Base-by-base conservation (phyloP, 2,888 invertebrate species). In the Odontothrips loti region DNA sequence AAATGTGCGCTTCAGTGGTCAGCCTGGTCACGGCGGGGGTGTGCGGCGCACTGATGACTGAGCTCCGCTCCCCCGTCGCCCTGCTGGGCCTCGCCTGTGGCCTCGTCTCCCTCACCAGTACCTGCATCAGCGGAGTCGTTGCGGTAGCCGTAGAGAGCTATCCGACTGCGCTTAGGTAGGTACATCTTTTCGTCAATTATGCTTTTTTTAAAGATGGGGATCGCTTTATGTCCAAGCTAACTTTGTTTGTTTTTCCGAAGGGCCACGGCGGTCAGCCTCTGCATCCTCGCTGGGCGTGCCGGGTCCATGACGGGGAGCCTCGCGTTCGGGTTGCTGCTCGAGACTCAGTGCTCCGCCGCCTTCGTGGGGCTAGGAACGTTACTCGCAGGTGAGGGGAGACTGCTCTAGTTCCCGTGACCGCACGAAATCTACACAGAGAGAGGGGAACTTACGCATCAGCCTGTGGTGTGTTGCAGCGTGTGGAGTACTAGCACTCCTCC, bases 101-200 rank as follows among this genome's bases (percentile, higher is more conserved):
- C 11, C 81, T 82, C 51, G 82, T 82, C 63, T 68, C 82, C 23
- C 68, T 75, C 27, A 12, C 68, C 17, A 80, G 80, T 4, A 82
- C 81, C 68, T 80, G 83, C 47, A 80, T 82, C 63, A 83, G 82
- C 68, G 82, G 83, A 6, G 81, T 82, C 17, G 82, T 80, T 51
- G 80, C 81, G 43, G 79, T 82, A 12, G 81, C 82, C 15, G 81
- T 82, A 6, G 83, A 82, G 63, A 80, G 82, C 58, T 83, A 82
- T 80, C 83, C 83, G 4, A 83, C 83, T 27, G 81, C 82, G 10
- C 82, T 83, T 20, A 82, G 83, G 83, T 83, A n/a, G n/a, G n/a
- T n/a, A n/a, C n/a, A 48, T 48, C 48, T 11, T 48, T 48, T 11
- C 9, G 15, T 11, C 9, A 48, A 48, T 48, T 48, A 48, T 11